Base-by-base conservation (phyloP, 2,797 vertebrate species). In the Holocentrus rufus region DNA sequence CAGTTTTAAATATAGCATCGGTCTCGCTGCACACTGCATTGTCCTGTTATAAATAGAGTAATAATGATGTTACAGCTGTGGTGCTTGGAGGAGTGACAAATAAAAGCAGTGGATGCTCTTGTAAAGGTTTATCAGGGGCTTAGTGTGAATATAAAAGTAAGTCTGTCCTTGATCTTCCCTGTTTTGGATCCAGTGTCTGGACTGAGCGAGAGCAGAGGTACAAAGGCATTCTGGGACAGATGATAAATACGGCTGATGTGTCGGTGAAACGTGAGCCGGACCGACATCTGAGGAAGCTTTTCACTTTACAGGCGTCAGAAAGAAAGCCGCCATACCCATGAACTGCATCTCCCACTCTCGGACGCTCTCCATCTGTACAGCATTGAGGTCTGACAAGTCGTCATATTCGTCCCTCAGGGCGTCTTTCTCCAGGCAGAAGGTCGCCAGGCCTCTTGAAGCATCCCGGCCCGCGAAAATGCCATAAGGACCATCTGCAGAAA, bases 271-370 rank as follows among this genome's bases (percentile, higher is more conserved):
- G 20, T 20, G 61, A 84, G 53, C 11, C 39, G 0, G 67, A 79
- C 71, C 50, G 0, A 73, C 78, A 53, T 25, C 1, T 6, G 6
- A 17, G 56, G 25, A 44, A 23, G 15, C 9, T 58, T 64, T 31
- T 58, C 31, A 66, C 50, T 59, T 7, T 11, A 8, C 27, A 18
- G 4, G 55, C 7, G 2, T 23, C 4, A 46, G 44, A 22, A 57
- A 57, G 27, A 17, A 31, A 17, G 17, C 5, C 39, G 58, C 52
- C 90, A 74, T 93, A 98, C 98, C 98, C 96, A 95, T 95, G 92
- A 99, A 99, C 91, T 99, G 98, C 98, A 99, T 99, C 94, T 99
- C 98, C 98, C 98, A 99, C 90, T 99, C 98, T 89, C 97, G 93
- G 75, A 99, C 97, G 69, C 98, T 99, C 92, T 99, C 98, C 98